phyloP scores from a whole-genome alignment of 2,113 vertebrate genomes.

The Nyctereutes procyonoides region DNA sequence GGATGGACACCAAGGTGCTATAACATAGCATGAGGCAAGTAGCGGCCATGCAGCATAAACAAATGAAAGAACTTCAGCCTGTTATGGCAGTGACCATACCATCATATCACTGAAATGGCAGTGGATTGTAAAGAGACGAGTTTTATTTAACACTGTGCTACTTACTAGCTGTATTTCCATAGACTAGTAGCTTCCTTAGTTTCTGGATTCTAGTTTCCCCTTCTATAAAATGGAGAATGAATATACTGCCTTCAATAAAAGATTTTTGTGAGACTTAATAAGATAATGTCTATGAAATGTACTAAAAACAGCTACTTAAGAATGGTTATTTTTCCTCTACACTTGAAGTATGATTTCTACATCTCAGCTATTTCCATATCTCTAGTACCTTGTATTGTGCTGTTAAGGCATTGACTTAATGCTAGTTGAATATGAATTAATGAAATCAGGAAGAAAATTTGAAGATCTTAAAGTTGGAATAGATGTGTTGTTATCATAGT shows the following conservation, averaged over 20 bases:
- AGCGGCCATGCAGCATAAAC: not conserved
- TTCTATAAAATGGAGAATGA: not conserved
- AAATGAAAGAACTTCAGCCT: not conserved
- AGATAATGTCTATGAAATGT: not conserved
- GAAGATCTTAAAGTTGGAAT: not conserved
- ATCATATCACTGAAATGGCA: not conserved
- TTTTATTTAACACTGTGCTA: not conserved
- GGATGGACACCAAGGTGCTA: not conserved
- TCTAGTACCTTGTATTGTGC: not conserved
- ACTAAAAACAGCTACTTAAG: not conserved
- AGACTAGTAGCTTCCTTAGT: not conserved
- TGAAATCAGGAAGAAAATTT: not conserved
- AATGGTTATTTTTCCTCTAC: not conserved
- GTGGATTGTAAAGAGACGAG: not conserved
- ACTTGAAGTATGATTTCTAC: not conserved
- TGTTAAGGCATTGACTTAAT: not conserved
- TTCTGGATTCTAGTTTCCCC: not conserved
- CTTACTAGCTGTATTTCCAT: not conserved
- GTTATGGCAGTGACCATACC: not conserved
- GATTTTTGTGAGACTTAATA: slow-evolving; percentile 6
- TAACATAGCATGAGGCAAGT: not conserved
- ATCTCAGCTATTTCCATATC: not conserved
- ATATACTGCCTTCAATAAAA: not conserved
- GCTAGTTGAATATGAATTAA: not conserved
- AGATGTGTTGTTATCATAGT: not conserved